Conservation (phyloP, 1,140 invertebrate species). For the Apis laboriosa region DNA sequence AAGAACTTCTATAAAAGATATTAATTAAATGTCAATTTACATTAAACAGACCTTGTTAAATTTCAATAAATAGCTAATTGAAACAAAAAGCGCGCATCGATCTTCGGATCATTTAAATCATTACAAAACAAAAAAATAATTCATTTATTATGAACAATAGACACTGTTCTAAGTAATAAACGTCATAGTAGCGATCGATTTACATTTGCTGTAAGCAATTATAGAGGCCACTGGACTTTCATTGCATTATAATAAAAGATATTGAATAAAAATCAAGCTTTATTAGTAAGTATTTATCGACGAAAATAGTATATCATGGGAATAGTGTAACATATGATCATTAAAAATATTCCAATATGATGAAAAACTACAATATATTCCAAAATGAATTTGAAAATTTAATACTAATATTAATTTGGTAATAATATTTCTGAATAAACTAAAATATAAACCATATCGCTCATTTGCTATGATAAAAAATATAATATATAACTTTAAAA, state of each 20-base stretch:
- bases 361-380: neutral
- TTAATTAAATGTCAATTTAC: neutral
- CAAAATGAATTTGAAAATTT: no score
- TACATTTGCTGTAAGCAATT: constrained; percentile 28
- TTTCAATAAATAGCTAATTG: constrained; percentile 30
- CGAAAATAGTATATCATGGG: no score
- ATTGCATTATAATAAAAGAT: neutral
- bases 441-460: neutral
- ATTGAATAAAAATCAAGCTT: constrained; percentile 14
- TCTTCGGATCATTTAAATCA: constrained; percentile 27
- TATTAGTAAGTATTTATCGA: neutral
- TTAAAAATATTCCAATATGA: neutral
- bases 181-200: constrained; percentile 30
- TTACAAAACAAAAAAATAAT: constrained; percentile 45
- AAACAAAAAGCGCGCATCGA: neutral
- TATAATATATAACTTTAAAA: no score
- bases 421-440: neutral
- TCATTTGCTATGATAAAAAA: no score
- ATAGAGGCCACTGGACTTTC: constrained; percentile 5
- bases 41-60: constrained; percentile 24
- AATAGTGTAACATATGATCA: neutral
- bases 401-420: neutral
- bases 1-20: neutral
- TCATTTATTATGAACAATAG: constrained; percentile 46
- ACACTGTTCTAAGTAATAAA: constrained; percentile 15